These are phyloP conservation scores for Pangasius larnaudii DNA, from an alignment of 2,797 vertebrate genomes.

Conservation along the genomic window DNA sequence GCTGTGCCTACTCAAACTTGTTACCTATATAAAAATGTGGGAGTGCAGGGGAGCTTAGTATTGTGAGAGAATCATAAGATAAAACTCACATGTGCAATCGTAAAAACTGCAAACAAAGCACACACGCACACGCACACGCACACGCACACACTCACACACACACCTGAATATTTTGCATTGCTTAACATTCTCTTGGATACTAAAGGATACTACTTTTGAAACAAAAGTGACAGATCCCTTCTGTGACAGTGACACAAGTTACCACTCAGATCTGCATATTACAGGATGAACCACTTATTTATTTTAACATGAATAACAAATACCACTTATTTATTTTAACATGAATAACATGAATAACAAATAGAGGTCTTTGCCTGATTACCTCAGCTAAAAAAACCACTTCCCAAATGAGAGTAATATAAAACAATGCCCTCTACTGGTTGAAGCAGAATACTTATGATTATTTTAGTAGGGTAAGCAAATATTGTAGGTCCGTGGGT, in stretches of 20 bases:
- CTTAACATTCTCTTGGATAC: slow-evolving; percentile 22
- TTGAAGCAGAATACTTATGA: slow-evolving; percentile 3
- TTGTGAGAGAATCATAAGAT: slow-evolving; percentile 35
- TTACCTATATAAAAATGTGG: slow-evolving; percentile 26
- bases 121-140: slow-evolving; percentile 1
- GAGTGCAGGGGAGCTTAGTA: slow-evolving; percentile 26
- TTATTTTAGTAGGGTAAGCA: not conserved
- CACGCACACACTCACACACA: slow-evolving; percentile 1
- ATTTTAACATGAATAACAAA: not conserved
- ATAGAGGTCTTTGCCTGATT: not conserved
- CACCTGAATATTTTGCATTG: slow-evolving; percentile 24
- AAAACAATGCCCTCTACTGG: slow-evolving; percentile 59
- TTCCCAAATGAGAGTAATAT: slow-evolving; percentile 33
- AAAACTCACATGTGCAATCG: slow-evolving; percentile 48
- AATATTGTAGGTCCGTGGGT: not conserved
- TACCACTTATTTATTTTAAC: not conserved
- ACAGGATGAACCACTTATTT: not conserved
- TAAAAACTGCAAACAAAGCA: slow-evolving; percentile 54
- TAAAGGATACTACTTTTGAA: not conserved
- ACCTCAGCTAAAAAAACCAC: not conserved
- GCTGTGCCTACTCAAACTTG: not conserved
- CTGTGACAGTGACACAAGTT: not conserved
- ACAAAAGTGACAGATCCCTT: not conserved
- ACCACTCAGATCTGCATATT: not conserved
- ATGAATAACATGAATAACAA: slow-evolving; percentile 2